These are phyloP conservation scores for Pseudomyrmex concolor DNA, from an alignment of 1,140 invertebrate species.

Conservation along the genomic window DNA sequence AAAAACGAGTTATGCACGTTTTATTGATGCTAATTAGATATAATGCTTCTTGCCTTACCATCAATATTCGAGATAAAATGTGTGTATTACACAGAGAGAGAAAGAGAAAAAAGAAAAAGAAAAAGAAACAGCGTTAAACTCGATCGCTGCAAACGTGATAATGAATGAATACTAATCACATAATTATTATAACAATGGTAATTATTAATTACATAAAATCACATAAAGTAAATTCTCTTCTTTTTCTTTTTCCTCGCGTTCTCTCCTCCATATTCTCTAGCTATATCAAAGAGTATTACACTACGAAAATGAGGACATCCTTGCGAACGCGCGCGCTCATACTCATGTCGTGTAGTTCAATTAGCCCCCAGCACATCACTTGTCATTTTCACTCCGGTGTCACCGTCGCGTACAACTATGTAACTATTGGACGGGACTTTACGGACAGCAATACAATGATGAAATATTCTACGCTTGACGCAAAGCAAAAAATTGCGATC, in stretches of 20 bases:
- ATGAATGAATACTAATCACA: neutral
- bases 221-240: too few species aligned
- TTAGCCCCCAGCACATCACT: conserved; percentile 39
- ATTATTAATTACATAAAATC: too few species aligned
- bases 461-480: conserved; percentile 34
- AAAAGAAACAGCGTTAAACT: too few species aligned
- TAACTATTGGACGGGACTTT: conserved; percentile 28
- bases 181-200: neutral
- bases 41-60: neutral
- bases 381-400: conserved; percentile 49
- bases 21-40: conserved; percentile 12
- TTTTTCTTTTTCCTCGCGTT: too few species aligned
- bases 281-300: conserved; percentile 2
- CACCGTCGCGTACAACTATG: conserved; percentile 21
- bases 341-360: conserved; percentile 25
- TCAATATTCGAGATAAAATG: too few species aligned
- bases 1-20: neutral
- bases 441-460: conserved; percentile 14
- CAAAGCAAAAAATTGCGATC: conserved; percentile 18
- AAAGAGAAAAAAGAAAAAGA: too few species aligned
- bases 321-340: neutral
- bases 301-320: conserved; percentile 28
- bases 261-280: too few species aligned
- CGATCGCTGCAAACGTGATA: neutral
- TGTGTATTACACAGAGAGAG: too few species aligned